Evolutionary conservation across 2,888 invertebrate species (phyloP).

Genomic region (Hypselothyrea guttata): DNA sequence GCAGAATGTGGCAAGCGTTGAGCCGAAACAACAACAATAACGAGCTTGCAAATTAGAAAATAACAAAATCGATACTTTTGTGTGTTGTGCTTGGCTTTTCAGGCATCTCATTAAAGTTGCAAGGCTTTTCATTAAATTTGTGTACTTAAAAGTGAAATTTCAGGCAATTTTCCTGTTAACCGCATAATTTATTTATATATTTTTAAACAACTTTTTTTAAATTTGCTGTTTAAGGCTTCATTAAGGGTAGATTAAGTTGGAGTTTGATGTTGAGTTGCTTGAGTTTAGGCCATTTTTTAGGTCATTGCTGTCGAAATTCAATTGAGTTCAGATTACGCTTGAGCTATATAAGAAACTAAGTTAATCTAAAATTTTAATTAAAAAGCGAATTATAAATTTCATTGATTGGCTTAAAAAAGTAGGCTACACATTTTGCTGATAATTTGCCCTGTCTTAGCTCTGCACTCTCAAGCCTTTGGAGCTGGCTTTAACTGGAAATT

Average conservation of each 20-base stretch:
- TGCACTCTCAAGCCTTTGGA: conserved; percentile 28
- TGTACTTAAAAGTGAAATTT: conserved; percentile 15
- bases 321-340: conserved; percentile 52
- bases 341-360: conserved; percentile 63
- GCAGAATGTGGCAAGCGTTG: conserved; percentile 42
- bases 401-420: conserved; percentile 57
- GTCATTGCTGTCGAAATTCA: no score
- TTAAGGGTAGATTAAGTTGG: no score
- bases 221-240: no score
- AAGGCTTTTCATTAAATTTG: conserved; percentile 50
- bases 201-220: no score
- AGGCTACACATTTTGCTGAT: no score
- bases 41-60: conserved; percentile 69
- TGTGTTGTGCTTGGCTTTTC: conserved; percentile 25
- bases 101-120: conserved; percentile 57
- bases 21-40: conserved; percentile 43
- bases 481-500: conserved; percentile 35
- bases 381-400: conserved; percentile 69
- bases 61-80: conserved; percentile 57
- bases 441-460: no score
- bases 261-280: no score
- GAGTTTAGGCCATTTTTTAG: no score
- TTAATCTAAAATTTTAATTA: conserved; percentile 55
- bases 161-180: conserved; percentile 17
- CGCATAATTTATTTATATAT: no score